phyloP scores from a whole-genome alignment of 2,113 vertebrate genomes.

The Copsychus sechellarum region DNA sequence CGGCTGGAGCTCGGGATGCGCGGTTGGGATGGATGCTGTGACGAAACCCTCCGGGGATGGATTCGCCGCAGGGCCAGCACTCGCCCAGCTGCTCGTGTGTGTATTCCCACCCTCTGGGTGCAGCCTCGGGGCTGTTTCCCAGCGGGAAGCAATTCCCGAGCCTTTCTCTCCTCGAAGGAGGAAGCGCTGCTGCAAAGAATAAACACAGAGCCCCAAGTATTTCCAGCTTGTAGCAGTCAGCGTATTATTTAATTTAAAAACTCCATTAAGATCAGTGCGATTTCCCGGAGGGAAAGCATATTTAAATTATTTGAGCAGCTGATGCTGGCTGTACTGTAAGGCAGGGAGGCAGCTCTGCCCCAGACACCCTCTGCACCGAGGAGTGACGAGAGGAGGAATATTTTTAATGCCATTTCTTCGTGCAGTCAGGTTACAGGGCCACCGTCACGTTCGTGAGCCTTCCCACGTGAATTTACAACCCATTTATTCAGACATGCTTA shows the following conservation, averaged over 20 bases:
- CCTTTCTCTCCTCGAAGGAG: background rate
- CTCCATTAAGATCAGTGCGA: background rate
- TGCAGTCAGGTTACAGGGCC: background rate
- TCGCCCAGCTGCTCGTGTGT: background rate
- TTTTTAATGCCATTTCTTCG: background rate
- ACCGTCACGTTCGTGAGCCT: background rate
- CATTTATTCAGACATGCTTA: background rate
- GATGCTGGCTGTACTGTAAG: background rate
- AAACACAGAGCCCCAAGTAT: background rate
- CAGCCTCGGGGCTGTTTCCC: background rate
- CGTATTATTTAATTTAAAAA: slow-evolving; percentile 32
- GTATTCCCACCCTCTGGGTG: accelerated
- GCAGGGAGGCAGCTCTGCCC: background rate
- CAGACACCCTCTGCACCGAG: background rate
- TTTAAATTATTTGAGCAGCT: background rate
- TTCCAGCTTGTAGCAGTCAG: background rate
- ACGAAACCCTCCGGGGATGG: too few species aligned
- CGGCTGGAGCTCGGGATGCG: background rate
- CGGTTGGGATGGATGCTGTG: accelerated
- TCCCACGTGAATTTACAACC: background rate
- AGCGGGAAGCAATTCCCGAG: background rate
- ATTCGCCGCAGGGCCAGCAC: background rate
- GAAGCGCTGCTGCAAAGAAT: background rate
- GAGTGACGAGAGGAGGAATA: background rate
- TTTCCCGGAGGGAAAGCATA: background rate